Percentiles rank a stretch among this genome's conserved stretches.
Conservation (phyloP, 2,888 invertebrate genomes). For the Orthosia gracilis region DNA sequence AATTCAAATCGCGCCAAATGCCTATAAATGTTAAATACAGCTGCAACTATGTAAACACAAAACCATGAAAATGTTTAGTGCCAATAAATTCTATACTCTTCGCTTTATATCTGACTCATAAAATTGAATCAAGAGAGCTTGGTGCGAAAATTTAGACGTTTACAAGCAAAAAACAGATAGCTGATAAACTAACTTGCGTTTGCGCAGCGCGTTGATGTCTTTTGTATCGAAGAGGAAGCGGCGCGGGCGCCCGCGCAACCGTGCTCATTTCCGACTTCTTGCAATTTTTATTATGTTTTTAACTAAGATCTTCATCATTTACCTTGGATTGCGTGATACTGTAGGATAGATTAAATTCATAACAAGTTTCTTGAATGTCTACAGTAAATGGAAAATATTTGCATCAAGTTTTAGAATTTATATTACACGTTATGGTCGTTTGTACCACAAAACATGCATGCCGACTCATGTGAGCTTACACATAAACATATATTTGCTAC, state of each 20-base stretch:
- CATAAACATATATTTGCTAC: constrained; percentile 34
- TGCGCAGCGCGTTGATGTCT: constrained; percentile 83
- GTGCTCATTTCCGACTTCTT: neutral
- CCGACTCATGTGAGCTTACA: constrained; percentile 6
- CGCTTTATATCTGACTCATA: constrained; percentile 31
- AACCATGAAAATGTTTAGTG: constrained; percentile 49
- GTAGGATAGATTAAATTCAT: neutral
- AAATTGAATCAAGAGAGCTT: constrained; percentile 45
- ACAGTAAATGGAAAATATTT: constrained; percentile 19
- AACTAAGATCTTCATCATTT: constrained; percentile 14
- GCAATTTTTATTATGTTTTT: constrained; percentile 17
- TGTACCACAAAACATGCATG: constrained; percentile 17
- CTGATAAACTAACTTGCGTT: constrained; percentile 42
- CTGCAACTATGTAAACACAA: constrained; percentile 52
- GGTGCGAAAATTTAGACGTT: constrained; percentile 17
- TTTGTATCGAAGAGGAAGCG: constrained; percentile 64
- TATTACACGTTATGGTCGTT: neutral
- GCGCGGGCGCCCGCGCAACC: constrained; percentile 69
- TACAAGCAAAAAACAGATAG: constrained; percentile 41
- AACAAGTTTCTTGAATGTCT: constrained; percentile 3
- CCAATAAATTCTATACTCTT: constrained; percentile 38
- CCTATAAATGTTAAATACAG: constrained; percentile 42
- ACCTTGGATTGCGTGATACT: neutral
- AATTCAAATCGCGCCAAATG: constrained; percentile 25
- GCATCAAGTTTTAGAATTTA: constrained; percentile 2